Conservation (phyloP, 2,113 vertebrate genomes). For the Anguilla japonica region DNA sequence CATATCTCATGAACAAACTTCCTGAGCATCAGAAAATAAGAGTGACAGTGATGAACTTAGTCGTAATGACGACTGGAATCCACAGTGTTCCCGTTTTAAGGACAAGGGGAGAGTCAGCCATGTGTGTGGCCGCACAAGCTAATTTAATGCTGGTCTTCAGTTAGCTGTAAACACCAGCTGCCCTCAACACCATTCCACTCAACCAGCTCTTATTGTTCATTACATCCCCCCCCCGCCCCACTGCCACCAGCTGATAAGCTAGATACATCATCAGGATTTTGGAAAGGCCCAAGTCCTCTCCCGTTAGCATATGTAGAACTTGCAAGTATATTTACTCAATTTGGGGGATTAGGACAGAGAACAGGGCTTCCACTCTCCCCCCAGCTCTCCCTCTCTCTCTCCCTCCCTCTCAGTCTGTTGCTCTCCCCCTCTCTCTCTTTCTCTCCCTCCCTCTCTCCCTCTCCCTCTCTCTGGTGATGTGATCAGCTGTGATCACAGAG, state of each 20-base stretch:
- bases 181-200: conserved; percentile 24
- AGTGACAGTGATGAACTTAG: conserved; percentile 1
- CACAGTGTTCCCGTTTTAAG: not conserved
- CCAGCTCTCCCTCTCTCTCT: not conserved
- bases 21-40: conserved; percentile 37
- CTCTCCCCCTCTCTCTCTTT: not conserved
- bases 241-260: conserved; percentile 25
- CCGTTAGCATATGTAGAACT: conserved; percentile 29
- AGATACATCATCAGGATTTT: conserved; percentile 37
- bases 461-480: conserved; percentile 39
- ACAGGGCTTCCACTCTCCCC: conserved; percentile 29
- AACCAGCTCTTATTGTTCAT: conserved; percentile 30
- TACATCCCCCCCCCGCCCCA: not conserved
- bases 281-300: not conserved
- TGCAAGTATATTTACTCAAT: conserved; percentile 40
- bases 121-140: not conserved
- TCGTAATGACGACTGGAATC: not conserved
- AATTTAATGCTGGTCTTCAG: not conserved
- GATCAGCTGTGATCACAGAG: conserved; percentile 55
- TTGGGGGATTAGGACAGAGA: conserved; percentile 39
- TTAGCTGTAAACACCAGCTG: conserved; percentile 15
- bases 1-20: conserved; percentile 38
- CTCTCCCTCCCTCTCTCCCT: conserved; percentile 29
- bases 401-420: not conserved
- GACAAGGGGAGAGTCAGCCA: not conserved